These are phyloP conservation scores for Gastrophryne carolinensis DNA, from an alignment of 2,797 vertebrate species.

Conservation along the genomic window DNA sequence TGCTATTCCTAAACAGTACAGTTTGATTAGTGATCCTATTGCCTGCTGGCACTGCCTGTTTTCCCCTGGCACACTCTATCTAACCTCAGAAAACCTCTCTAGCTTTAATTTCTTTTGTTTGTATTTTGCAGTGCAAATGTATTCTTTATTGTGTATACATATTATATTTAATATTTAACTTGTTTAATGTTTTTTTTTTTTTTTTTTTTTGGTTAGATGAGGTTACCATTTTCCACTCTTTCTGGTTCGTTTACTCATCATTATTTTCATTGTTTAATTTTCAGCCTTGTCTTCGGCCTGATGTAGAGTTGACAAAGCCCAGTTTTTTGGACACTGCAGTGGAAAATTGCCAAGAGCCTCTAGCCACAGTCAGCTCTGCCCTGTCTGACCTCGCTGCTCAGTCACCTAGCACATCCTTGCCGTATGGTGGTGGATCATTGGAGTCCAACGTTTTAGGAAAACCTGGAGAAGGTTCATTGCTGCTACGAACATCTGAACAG, in stretches of 20 bases:
- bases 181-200: not conserved
- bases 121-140: not conserved
- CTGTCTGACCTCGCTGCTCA: constrained; percentile 77
- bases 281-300: constrained; percentile 84
- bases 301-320: constrained; percentile 77
- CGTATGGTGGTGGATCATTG: constrained; percentile 62
- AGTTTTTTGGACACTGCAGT: constrained; percentile 80
- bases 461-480: constrained; percentile 71
- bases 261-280: constrained; percentile 48
- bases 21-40: no score
- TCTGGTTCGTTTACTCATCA: not conserved
- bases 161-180: no score
- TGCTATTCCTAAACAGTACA: no score
- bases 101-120: not conserved
- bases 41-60: no score
- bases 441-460: constrained; percentile 75
- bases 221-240: not conserved
- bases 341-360: constrained; percentile 79
- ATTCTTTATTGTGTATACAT: not conserved
- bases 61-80: no score
- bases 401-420: constrained; percentile 62
- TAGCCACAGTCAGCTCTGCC: constrained; percentile 66
- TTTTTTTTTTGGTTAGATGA: not conserved
- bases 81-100: not conserved
- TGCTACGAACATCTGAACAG: constrained; percentile 81